Conservation (phyloP, 2,113 vertebrate genomes). For the Chinchilla lanigera region DNA sequence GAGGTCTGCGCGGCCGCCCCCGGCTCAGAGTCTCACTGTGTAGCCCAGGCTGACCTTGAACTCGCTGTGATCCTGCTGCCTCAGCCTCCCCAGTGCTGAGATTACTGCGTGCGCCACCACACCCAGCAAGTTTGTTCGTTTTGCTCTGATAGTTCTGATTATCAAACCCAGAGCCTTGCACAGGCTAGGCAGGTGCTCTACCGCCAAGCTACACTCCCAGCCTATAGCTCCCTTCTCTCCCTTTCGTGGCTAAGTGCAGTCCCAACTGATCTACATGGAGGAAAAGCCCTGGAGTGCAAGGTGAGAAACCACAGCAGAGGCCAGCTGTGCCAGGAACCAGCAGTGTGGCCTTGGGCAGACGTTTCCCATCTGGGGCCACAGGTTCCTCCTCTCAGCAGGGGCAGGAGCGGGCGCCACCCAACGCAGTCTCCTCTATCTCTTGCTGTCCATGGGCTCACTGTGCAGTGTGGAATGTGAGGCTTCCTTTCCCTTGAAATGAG, state of each 20-base stretch:
- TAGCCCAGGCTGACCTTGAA: background rate
- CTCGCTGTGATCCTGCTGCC: background rate
- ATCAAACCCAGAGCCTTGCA: too few relatives aligned
- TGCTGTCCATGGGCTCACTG: background rate
- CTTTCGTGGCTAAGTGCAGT: background rate
- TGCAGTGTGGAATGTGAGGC: background rate
- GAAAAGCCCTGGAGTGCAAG: background rate
- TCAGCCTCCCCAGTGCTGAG: background rate
- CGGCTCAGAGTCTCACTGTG: too few relatives aligned
- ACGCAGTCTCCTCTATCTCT: background rate
- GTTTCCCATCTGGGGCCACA: background rate
- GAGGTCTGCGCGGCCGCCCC: too few relatives aligned
- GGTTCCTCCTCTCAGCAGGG: background rate
- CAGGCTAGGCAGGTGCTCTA: too few relatives aligned
- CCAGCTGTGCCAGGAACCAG: background rate
- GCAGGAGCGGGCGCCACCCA: too few relatives aligned
- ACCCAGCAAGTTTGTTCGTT: too few relatives aligned
- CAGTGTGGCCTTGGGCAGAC: background rate
- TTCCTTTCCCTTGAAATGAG: background rate
- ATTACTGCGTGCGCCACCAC: background rate
- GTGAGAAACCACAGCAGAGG: background rate
- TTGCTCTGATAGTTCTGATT: too few relatives aligned
- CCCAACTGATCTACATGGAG: background rate
- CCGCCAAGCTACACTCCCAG: background rate
- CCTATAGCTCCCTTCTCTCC: background rate